These are phyloP conservation scores for Chrysotoxum bicinctum DNA, from an alignment of 2,888 invertebrate species.

Conservation along the genomic window DNA sequence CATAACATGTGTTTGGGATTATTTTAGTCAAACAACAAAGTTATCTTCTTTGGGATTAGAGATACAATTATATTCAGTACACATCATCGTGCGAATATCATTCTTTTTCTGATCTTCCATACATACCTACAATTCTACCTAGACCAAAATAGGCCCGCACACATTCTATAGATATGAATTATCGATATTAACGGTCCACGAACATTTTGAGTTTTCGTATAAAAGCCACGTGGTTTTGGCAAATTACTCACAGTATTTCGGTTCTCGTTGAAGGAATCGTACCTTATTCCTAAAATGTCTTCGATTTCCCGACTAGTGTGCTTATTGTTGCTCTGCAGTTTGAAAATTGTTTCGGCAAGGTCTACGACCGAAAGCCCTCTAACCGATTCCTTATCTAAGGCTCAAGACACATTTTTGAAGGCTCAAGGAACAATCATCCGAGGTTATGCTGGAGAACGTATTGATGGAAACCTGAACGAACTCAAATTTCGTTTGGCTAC, in stretches of 20 bases:
- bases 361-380: not conserved
- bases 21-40: not conserved
- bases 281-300: not conserved
- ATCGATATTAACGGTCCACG: not conserved
- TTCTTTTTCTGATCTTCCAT: not conserved
- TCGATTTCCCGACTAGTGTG: not conserved
- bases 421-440: constrained; percentile 2
- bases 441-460: not conserved
- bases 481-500: not conserved
- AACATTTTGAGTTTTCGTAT: not conserved
- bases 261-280: not conserved
- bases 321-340: not conserved
- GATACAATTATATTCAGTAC: not conserved
- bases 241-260: not conserved
- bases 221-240: not conserved
- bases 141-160: not conserved
- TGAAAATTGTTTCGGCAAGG: no score
- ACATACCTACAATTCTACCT: not conserved
- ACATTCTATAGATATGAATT: not conserved
- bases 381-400: not conserved
- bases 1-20: not conserved
- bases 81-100: not conserved
- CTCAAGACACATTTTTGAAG: not conserved
- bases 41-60: not conserved
- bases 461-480: not conserved